Evolutionary conservation across 2,113 vertebrate species (phyloP).

Genomic region (Cairina moschata): DNA sequence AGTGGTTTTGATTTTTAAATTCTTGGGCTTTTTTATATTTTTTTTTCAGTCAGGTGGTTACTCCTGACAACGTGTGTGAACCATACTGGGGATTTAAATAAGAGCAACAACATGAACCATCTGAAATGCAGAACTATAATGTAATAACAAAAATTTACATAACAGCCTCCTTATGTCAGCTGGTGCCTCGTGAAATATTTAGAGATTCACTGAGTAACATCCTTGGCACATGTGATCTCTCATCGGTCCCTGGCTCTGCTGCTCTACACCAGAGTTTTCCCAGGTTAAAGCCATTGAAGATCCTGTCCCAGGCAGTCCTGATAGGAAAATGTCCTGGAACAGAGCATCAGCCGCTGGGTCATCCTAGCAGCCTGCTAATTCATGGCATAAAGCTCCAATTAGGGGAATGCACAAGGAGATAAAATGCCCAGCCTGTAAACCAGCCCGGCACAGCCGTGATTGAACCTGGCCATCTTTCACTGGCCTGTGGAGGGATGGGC

Average conservation of each 20-base stretch:
- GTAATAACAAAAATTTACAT: neutral
- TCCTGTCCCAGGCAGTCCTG: neutral
- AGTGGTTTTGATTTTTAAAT: neutral
- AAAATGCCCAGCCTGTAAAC: neutral
- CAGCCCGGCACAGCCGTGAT: neutral
- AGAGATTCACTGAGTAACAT: neutral
- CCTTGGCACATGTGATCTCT: neutral
- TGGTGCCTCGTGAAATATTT: conserved; percentile 26
- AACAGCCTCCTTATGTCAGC: conserved; percentile 7
- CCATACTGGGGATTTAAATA: neutral
- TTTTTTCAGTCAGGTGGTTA: neutral
- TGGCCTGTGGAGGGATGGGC: neutral
- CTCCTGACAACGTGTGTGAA: neutral
- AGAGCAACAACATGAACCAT: neutral
- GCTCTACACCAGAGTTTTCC: neutral
- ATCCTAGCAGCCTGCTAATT: neutral
- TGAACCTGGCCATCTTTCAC: neutral
- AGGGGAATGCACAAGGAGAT: neutral
- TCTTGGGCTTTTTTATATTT: neutral
- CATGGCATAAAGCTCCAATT: neutral
- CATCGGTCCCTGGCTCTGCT: neutral
- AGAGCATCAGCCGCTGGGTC: neutral
- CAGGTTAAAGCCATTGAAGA: conserved; percentile 15
- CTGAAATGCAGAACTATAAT: conserved; percentile 9
- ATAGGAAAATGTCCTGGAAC: conserved; percentile 2